Base-by-base conservation (phyloP, 92 coral and sea anemone species). In the Montipora capitata region DNA sequence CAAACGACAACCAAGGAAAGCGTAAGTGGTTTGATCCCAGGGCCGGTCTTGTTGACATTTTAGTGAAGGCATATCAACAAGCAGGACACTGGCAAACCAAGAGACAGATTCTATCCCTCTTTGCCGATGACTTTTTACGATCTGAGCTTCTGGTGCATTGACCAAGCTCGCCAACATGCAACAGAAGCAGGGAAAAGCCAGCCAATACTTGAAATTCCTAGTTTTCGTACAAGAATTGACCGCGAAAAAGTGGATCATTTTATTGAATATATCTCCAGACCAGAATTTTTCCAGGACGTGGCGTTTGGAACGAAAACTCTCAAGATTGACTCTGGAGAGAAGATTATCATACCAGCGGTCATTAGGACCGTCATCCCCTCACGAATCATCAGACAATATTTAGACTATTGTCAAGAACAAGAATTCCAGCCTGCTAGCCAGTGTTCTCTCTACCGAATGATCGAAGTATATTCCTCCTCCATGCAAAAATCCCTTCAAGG, bases 111-210 rank as follows among this genome's bases (percentile, higher is more conserved):
- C 65, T 11, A 59, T 59, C 65, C 65, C 65, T 59, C 65, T 10
- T 59, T 59, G 65, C 14, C 10, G 71, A 66, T 17, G 71, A 66
- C 68, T 63, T 63, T 63, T 63, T 4, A 10, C 13, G 89, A 14
- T 44, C 87, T 9, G 96, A 91, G 78, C 77, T 91, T 18, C 90
- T 90, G 87, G 90, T 43, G 87, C 4, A 91, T 86, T 27, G 91
- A 91, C 41, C 91, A 91, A 43, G 88, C 91, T 10, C 88, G 88
- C 15, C 68, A 76, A 12, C 94, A 59, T 59, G 3, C 65, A 59
- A 59, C 65, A 59, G 65, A 59, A 59, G 65, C 65, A 35, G 75
- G 65, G 40, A 61, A 65, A 67, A 89, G 89, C 39, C 85, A 89
- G 40, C 79, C 79, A 68, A 43, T 89, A 41, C 72, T 64, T 5